These are phyloP conservation scores for Raja brachyura DNA, from an alignment of 2,113 vertebrate genomes.

Conservation along the genomic window DNA sequence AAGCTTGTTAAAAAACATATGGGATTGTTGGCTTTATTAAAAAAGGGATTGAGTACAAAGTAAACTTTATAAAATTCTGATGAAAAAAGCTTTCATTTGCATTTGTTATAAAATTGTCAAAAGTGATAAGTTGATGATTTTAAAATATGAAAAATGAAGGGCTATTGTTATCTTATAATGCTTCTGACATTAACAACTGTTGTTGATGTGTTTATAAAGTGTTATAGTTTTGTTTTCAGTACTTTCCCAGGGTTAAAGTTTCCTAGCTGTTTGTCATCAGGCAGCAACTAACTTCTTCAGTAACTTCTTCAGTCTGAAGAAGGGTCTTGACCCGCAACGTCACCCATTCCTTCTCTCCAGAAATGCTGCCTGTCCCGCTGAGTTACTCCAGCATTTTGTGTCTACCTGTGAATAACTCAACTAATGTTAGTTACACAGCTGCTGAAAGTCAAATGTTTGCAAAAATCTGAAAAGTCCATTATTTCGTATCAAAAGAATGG, in stretches of 20 bases:
- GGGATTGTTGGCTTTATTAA: no score
- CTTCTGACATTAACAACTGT: background rate
- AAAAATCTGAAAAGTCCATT: background rate
- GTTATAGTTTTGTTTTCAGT: background rate
- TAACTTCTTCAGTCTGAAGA: no score
- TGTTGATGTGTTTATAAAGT: conserved; percentile 20
- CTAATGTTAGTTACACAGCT: background rate
- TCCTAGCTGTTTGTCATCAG: background rate
- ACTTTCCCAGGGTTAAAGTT: background rate
- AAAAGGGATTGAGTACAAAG: no score
- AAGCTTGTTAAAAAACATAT: no score
- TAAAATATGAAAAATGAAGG: background rate
- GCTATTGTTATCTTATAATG: no score
- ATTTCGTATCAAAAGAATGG: background rate
- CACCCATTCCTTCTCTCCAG: no score
- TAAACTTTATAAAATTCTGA: no score
- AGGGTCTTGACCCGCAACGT: no score
- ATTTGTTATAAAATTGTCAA: background rate
- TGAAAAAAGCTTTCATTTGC: background rate
- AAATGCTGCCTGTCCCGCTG: no score
- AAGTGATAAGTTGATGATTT: background rate
- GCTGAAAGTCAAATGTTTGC: background rate
- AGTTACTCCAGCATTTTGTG: no score
- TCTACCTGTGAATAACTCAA: no score
- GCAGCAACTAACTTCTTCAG: background rate